phyloP scores from a whole-genome alignment of 2,797 vertebrate genomes.

The Pipistrellus pipistrellus region DNA sequence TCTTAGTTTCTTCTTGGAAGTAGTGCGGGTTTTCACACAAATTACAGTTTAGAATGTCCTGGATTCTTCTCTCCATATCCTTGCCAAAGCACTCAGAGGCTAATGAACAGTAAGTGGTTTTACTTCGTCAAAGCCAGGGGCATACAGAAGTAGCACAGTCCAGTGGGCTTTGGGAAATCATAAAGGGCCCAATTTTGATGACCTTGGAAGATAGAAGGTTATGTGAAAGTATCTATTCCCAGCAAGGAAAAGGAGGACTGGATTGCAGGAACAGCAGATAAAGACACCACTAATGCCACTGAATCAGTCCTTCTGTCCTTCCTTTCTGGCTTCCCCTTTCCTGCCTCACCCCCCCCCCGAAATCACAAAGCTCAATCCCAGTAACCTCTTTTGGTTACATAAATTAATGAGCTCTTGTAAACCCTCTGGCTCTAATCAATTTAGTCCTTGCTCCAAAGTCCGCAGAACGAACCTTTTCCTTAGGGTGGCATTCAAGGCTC shows the following conservation, averaged over 20 bases:
- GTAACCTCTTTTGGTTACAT: neutral
- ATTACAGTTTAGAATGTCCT: neutral
- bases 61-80: neutral
- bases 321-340: neutral
- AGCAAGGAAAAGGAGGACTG: neutral
- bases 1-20: slow-evolving; percentile 51
- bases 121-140: neutral
- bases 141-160: neutral
- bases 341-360: neutral
- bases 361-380: neutral
- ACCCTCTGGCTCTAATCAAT: neutral
- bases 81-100: slow-evolving; percentile 24
- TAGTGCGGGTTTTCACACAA: slow-evolving; percentile 50
- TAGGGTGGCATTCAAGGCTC: neutral
- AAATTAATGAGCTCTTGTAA: neutral
- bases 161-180: neutral
- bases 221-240: neutral
- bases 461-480: neutral
- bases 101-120: neutral
- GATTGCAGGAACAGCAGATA: neutral
- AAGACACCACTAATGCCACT: rapidly evolving
- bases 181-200: neutral
- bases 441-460: neutral
- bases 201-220: neutral
- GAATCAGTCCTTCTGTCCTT: neutral